phyloP scores from a whole-genome alignment of 2,888 invertebrate species.

The Pheosia gnoma region DNA sequence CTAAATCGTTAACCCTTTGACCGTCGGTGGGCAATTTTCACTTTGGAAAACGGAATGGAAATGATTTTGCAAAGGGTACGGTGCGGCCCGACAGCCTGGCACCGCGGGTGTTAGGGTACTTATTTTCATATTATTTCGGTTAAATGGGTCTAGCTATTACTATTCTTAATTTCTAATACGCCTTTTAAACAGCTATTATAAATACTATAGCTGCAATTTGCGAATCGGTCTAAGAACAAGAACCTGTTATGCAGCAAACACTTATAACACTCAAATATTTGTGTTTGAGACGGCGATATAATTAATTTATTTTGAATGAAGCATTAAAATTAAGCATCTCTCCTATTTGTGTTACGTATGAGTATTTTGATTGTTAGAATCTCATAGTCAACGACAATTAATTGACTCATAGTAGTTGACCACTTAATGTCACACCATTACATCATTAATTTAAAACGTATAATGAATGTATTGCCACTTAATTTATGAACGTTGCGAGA shows the following conservation, averaged over 20 bases:
- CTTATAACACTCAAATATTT: too few relatives aligned
- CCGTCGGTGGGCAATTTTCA: slow-evolving; percentile 81
- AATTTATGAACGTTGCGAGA: neutral
- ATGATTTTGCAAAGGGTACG: slow-evolving; percentile 75
- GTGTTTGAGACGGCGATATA: too few relatives aligned
- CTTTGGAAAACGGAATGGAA: slow-evolving; percentile 79
- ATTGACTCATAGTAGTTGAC: neutral
- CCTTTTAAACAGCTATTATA: neutral
- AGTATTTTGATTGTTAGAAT: too few relatives aligned
- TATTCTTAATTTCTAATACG: neutral
- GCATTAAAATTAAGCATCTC: too few relatives aligned
- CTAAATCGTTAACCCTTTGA: slow-evolving; percentile 82
- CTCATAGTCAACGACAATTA: neutral
- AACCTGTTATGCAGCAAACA: too few relatives aligned
- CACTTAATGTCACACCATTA: too few relatives aligned
- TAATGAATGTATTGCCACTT: neutral
- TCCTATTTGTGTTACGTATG: too few relatives aligned
- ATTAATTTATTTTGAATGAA: too few relatives aligned
- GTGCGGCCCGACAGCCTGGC: slow-evolving; percentile 47
- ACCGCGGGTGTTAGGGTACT: slow-evolving; percentile 36
- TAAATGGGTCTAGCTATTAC: neutral
- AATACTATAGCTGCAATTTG: neutral
- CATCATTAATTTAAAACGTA: neutral
- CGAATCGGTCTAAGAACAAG: neutral
- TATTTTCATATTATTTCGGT: slow-evolving; percentile 44